Conservation (phyloP, 2,797 vertebrate species). For the Peromyscus eremicus region DNA sequence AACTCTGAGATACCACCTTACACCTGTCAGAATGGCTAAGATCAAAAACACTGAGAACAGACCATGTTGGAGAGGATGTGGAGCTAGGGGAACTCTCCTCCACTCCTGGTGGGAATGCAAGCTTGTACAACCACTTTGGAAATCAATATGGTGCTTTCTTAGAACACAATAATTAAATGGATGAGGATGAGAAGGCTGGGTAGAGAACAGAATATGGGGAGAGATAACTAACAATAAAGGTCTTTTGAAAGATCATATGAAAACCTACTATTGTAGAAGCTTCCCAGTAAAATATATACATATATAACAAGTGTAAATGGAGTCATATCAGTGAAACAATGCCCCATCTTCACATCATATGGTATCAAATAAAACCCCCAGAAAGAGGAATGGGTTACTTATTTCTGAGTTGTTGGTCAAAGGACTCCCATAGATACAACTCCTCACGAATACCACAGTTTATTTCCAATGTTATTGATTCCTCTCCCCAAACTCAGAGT, state of each 20-base stretch:
- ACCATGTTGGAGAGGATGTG: too few relatives aligned
- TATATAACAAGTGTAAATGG: neutral
- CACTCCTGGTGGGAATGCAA: too few relatives aligned
- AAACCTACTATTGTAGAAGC: neutral
- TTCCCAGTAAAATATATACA: neutral
- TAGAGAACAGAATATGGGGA: neutral
- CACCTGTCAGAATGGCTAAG: too few relatives aligned
- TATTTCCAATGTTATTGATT: neutral
- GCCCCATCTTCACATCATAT: neutral
- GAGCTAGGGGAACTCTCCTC: too few relatives aligned
- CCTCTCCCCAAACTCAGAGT: neutral
- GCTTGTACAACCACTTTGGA: too few relatives aligned
- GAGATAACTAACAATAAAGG: neutral
- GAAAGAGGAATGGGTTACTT: neutral
- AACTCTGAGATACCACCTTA: too few relatives aligned
- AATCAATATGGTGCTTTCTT: too few relatives aligned
- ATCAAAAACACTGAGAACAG: too few relatives aligned
- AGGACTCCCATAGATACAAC: neutral
- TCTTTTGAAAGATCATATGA: neutral
- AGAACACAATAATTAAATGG: neutral
- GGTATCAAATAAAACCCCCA: neutral
- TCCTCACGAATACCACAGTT: neutral
- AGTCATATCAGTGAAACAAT: neutral
- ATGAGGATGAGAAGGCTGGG: neutral
- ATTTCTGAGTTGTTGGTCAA: neutral